phyloP scores from a whole-genome alignment of 2,888 invertebrate species.

The Hydriomena furcata region DNA sequence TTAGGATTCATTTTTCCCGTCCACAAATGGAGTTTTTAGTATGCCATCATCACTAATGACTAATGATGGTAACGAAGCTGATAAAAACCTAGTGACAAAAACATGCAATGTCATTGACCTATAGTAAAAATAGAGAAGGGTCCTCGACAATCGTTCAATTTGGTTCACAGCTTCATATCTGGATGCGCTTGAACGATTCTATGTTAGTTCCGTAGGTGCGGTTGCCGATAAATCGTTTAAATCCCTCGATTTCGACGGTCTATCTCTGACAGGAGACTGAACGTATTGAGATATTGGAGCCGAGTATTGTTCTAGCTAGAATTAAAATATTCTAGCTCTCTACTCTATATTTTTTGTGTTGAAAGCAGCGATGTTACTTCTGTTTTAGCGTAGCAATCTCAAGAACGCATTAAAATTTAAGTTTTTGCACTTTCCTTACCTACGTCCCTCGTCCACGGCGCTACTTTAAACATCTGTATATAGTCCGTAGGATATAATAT shows the following conservation, averaged over 20 bases:
- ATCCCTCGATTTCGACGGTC: not conserved
- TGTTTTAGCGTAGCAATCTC: too few species aligned
- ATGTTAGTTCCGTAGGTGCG: conserved; percentile 46
- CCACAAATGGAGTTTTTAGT: too few species aligned
- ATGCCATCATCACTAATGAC: not conserved
- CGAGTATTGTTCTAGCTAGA: too few species aligned
- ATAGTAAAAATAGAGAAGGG: conserved; percentile 23
- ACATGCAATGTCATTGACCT: conserved; percentile 15
- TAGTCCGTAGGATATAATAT: too few species aligned
- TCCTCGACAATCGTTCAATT: conserved; percentile 27
- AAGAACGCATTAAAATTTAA: too few species aligned
- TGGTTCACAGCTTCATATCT: conserved; percentile 36
- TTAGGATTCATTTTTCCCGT: too few species aligned
- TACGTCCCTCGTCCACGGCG: too few species aligned
- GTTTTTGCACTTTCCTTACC: too few species aligned
- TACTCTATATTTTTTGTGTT: too few species aligned
- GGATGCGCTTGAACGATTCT: conserved; percentile 46
- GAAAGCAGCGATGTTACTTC: too few species aligned
- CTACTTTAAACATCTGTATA: too few species aligned
- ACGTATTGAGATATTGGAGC: not conserved
- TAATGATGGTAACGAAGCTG: conserved; percentile 1
- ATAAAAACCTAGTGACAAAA: conserved; percentile 7
- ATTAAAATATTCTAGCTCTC: too few species aligned
- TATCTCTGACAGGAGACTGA: not conserved
- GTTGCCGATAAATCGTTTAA: conserved; percentile 25